phyloP scores from a whole-genome alignment of 1,140 invertebrate species.

The Sinella curviseta region DNA sequence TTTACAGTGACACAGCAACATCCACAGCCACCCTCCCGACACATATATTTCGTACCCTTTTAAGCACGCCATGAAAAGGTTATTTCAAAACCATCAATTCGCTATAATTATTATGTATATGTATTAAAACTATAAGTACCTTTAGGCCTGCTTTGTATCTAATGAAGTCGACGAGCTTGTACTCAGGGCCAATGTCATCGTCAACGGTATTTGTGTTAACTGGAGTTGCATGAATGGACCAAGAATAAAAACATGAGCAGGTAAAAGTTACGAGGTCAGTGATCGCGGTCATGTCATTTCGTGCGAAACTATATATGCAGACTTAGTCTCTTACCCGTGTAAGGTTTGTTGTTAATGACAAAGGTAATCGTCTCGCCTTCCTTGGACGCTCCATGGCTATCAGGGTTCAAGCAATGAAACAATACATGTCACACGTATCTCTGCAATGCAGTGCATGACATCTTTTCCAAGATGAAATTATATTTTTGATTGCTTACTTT shows the following conservation, averaged over 20 bases:
- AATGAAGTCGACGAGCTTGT: constrained; percentile 37
- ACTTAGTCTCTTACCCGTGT: background rate
- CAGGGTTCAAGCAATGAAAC: background rate
- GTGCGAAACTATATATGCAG: too few relatives aligned
- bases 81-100: constrained; percentile 57
- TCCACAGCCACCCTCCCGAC: constrained; percentile 68
- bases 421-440: too few relatives aligned
- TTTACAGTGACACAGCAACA: constrained; percentile 56
- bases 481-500: background rate
- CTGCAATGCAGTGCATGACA: background rate
- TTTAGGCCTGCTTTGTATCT: constrained; percentile 30
- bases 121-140: too few relatives aligned
- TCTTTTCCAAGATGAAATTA: background rate
- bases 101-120: too few relatives aligned
- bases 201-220: background rate
- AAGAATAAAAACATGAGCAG: too few relatives aligned
- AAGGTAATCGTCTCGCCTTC: background rate
- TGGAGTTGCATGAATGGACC: too few relatives aligned
- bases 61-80: background rate
- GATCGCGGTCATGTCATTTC: background rate
- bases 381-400: background rate
- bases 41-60: constrained; percentile 75
- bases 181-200: constrained; percentile 8
- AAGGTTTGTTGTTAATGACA: background rate
- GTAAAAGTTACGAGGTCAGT: too few relatives aligned